Base-by-base conservation (phyloP, 2,113 vertebrate species). In the Galbula dea region DNA sequence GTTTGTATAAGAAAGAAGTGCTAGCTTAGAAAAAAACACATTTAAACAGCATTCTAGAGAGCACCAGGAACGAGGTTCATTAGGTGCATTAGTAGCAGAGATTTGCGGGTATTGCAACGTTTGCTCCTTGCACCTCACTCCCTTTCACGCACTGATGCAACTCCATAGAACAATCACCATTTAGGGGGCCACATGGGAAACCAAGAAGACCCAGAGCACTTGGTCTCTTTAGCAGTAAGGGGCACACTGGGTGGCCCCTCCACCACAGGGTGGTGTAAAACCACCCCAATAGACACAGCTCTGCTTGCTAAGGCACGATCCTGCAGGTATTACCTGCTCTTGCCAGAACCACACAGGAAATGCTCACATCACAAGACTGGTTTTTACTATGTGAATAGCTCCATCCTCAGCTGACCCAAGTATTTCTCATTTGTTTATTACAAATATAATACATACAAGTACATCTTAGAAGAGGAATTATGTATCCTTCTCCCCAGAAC, bases 31-130 rank as follows among this genome's bases (percentile, higher is more conserved):
- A 63, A 55, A 81, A 14, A 51, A 21, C 12, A 20, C 29, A 16
- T 11, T 22, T 74, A 55, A 85, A 85, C 27, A 83, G 74, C 69
- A 36, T 41, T 83, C 72, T 72, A 57, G 30, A 77, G 48, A 58
- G 23, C 24, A 77, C 36, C 34, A 89, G 51, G 63, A n/a, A 85
- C 45, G 63, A 67, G 63, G 67, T 3, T n/a, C n/a, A n/a, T n/a
- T 52, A 71, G 85, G 54, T 36, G 59, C 79, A 85, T 91, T 87
- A 94, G 92, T 8, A 95, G 87, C 75, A 89, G 95, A 96, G 93
- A 94, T 94, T 45, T 67, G 91, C 6, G 16, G 93, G 87, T 67
- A 89, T 82, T 92, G 92, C 14, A 12, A 73, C 7, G 2, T 69
- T 76, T 77, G 84, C 51, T 80, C 27, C 61, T 45, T 21, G 5